Percentiles rank a stretch among this genome's conserved stretches.
phyloP scores from a whole-genome alignment of 2,888 invertebrate genomes.

The Synergus itoensis region DNA sequence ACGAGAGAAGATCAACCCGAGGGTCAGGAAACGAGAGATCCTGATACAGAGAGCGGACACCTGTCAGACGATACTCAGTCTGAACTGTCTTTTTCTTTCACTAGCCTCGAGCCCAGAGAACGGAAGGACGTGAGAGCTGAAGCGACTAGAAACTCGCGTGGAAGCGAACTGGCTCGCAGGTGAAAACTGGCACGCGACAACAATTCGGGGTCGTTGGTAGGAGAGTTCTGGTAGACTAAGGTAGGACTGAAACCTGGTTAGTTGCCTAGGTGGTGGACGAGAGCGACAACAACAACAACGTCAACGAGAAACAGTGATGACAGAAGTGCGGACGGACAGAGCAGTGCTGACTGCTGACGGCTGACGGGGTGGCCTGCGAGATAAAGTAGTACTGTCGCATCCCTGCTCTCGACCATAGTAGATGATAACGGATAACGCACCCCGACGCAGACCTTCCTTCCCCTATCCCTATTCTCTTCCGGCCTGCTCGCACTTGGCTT shows the following conservation, averaged over 20 bases:
- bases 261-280: slow-evolving; percentile 1
- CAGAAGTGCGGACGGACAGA: too few relatives aligned
- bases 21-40: not conserved
- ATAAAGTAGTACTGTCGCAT: not conserved
- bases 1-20: not conserved
- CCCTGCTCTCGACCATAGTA: not conserved
- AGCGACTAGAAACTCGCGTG: slow-evolving; percentile 39
- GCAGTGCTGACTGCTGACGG: too few relatives aligned
- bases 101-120: slow-evolving; percentile 10
- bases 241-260: not conserved
- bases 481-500: slow-evolving; percentile 37
- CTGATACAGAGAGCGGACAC: slow-evolving; percentile 27
- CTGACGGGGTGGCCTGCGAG: not conserved
- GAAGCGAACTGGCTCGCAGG: slow-evolving; percentile 32
- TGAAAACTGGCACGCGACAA: slow-evolving; percentile 42
- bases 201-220: slow-evolving; percentile 40
- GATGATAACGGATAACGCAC: slow-evolving; percentile 17
- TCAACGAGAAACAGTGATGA: too few relatives aligned
- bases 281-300: not conserved
- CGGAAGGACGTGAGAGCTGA: slow-evolving; percentile 25
- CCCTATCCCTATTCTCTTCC: slow-evolving; percentile 40
- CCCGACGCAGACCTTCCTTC: slow-evolving; percentile 33
- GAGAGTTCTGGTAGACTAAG: not conserved
- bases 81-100: not conserved
- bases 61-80: slow-evolving; percentile 13